Evolutionary conservation across 2,113 vertebrate genomes (phyloP), one percentile per base, ranked within the genome.

Genomic region (Salvelinus sp.): DNA sequence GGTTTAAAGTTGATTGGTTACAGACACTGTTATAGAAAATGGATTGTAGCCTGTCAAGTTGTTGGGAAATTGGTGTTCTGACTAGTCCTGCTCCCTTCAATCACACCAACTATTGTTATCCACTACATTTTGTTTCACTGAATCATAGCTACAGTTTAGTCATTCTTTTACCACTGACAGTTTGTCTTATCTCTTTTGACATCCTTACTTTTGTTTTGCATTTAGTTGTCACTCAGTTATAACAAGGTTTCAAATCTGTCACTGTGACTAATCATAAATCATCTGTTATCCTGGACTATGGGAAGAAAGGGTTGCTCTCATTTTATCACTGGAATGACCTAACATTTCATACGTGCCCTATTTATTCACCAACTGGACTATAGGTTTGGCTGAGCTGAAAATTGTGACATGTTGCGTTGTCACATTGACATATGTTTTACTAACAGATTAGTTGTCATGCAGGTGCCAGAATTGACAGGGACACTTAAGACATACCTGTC

Each of bases 161-260:
- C 50, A 54, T 54, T 54, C 3, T 80, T 79, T 76, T 27, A 47
- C 62, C 22, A 58, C 22, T 78, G 65, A 82, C 48, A 74, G 30
- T 9, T 54, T 64, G 6, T 16, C n/a, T 66, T 69, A 73, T 72
- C 47, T 70, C 44, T 79, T 74, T 74, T 75, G 16, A 10, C 9
- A 44, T 44, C 9, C 65, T 62, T 7, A 2, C 20, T 62, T 22
- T 16, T 62, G 0, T 44, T 54, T 54, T 62, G 58, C 18, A 23
- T 62, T 22, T 62, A 62, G 18, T 62, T 22, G n/a, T 22, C 18
- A n/a, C 58, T 62, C 58, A 10, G 9, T 44, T 44, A 44, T 62
- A 22, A 62, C 58, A 62, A 23, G 58, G n/a, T 62, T 62, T 62
- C 18, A 33, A 28, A 28, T 27, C 23, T 58, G 30, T 16, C 58